phyloP scores from a whole-genome alignment of 2,113 vertebrate genomes.

The Triplophysa dalaica region DNA sequence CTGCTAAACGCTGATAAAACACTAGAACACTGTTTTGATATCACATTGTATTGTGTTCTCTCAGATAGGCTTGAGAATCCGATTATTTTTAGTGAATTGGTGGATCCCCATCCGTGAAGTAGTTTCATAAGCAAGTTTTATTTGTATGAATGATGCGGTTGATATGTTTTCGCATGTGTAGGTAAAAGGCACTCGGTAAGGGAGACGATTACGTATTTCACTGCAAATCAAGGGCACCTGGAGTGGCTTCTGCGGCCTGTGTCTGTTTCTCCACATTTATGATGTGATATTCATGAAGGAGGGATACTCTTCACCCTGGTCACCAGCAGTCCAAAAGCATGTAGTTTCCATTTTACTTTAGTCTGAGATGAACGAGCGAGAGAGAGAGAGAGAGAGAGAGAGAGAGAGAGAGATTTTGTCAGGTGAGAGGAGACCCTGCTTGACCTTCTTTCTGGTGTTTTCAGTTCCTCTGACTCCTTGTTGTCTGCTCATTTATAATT shows the following conservation, averaged over 20 bases:
- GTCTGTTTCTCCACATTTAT: neutral
- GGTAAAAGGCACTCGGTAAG: neutral
- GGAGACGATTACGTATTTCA: neutral
- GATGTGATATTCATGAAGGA: constrained; percentile 1
- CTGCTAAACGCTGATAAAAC: neutral
- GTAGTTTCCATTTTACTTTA: constrained; percentile 36
- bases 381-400: neutral
- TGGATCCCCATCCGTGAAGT: neutral
- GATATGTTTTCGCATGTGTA: neutral
- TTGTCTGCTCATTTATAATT: constrained; percentile 68
- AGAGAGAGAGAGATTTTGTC: neutral
- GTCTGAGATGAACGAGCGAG: neutral
- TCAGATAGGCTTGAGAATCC: neutral
- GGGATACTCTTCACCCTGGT: constrained; percentile 9
- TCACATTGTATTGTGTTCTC: neutral
- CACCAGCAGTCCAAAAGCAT: neutral
- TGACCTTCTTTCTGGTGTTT: constrained; percentile 63
- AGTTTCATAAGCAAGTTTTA: neutral
- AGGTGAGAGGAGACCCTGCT: constrained; percentile 41
- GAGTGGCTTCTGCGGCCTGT: neutral
- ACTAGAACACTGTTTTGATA: neutral
- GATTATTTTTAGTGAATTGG: too few species aligned
- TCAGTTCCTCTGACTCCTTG: constrained; percentile 58
- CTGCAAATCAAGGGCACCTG: neutral
- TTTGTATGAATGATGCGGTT: neutral